Base-by-base conservation (phyloP, 2,797 vertebrate genomes). In the Euphonia xanthogaster region DNA sequence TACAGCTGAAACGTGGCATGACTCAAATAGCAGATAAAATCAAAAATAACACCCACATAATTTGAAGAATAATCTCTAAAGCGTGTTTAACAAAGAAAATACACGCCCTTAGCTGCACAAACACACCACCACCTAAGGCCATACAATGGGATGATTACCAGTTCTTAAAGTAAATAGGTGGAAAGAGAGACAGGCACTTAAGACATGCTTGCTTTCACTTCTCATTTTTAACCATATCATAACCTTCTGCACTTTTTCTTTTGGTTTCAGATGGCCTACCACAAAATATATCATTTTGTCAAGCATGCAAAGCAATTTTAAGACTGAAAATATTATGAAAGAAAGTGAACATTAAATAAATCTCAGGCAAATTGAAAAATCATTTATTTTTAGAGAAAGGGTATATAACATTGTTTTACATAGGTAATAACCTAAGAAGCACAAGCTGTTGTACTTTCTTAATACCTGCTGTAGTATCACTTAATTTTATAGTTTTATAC, bases 81-180 rank as follows among this genome's bases (percentile, higher is more conserved):
- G 51, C 18, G 0, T 72, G 23, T 72, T 93, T 78, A 82, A 93
- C 54, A 81, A 84, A 91, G 73, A 83, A 72, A 77, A 83, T 21
- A 86, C 86, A 93, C 85, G 14, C 93, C 73, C 93, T 71, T 72
- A 86, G 61, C 78, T 92, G 61, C 45, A 77, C 78, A 96, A 95
- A 96, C 81, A 94, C 23, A 78, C 1, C 68, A 74, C 74, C 78
- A 44, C 75, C 93, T 91, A 45, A 76, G 67, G 92, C 57, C 74
- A 85, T 37, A 68, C 42, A 54, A 28, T 22, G 28, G 61, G 77
- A 93, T 61, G 66, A 86, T 58, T 84, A 94, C 55, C 62, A 79
- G 53, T 71, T 78, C 72, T 61, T 62, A 91, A 87, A 85, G 94
- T 44, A 95, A 96, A 94, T 42, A 83, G 55, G 66, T 10, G 66